Percentiles rank a stretch among this genome's conserved stretches.
Conservation (phyloP, 2,797 vertebrate genomes). For the Artibeus jamaicensis region DNA sequence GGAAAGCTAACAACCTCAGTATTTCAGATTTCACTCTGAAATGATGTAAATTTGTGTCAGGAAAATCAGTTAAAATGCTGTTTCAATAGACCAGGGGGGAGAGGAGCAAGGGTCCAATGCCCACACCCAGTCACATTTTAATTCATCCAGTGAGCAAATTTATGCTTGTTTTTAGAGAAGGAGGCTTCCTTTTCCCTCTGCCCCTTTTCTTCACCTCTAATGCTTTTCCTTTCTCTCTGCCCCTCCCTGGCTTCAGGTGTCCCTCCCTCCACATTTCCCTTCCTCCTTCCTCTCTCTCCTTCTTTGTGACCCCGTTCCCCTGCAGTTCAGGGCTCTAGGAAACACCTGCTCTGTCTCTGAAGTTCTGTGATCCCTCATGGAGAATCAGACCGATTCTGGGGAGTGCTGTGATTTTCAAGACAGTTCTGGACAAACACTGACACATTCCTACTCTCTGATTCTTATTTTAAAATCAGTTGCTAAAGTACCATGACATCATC, state of each 20-base stretch:
- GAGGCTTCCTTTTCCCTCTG: not conserved
- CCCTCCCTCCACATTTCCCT: not conserved
- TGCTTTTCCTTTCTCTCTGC: not conserved
- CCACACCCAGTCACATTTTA: not conserved
- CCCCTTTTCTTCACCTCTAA: not conserved
- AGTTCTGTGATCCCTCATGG: not conserved
- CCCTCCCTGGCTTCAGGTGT: not conserved
- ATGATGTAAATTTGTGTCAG: not conserved
- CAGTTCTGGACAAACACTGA: slow-evolving; percentile 3
- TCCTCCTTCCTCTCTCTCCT: not conserved
- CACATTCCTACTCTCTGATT: slow-evolving; percentile 18
- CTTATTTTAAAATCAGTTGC: slow-evolving; percentile 44
- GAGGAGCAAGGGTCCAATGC: not conserved
- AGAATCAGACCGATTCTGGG: not conserved
- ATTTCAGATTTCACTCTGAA: not conserved
- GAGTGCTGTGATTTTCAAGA: slow-evolving; percentile 24
- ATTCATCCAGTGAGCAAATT: not conserved
- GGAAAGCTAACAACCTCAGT: not conserved
- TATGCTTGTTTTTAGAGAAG: not conserved
- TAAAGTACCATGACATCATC: slow-evolving; percentile 55
- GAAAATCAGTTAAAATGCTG: not conserved
- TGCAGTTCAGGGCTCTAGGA: not conserved
- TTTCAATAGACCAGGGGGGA: not conserved
- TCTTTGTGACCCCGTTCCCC: not conserved
- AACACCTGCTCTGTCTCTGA: slow-evolving; percentile 41